These are phyloP conservation scores for Onychomys arenicola DNA, from an alignment of 2,797 vertebrate species.

Conservation along the genomic window DNA sequence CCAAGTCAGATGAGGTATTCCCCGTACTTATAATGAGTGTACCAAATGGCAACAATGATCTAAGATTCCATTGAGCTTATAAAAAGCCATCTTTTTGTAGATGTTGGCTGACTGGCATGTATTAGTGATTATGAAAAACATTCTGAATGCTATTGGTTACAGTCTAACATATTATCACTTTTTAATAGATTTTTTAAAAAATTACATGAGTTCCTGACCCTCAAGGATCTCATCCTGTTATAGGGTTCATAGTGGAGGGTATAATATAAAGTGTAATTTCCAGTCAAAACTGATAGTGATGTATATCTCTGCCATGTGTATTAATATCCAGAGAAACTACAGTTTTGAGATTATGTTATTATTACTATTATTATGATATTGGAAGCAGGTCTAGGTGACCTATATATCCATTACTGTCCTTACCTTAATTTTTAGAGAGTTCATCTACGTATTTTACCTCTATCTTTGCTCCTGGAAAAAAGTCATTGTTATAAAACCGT, in stretches of 20 bases:
- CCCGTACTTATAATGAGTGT: neutral
- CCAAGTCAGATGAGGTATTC: neutral
- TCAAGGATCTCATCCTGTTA: neutral
- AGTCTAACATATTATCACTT: neutral
- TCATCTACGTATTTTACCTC: neutral
- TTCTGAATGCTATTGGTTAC: neutral
- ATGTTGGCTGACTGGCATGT: neutral
- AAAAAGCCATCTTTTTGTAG: neutral
- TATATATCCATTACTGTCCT: slow-evolving; percentile 61
- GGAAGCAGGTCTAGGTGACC: slow-evolving; percentile 71
- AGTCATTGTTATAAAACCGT: slow-evolving; percentile 52
- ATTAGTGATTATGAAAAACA: neutral
- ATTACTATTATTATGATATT: slow-evolving; percentile 19
- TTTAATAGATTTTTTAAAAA: neutral
- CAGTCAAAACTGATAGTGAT: slow-evolving; percentile 46
- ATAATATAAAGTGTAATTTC: neutral
- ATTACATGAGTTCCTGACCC: neutral
- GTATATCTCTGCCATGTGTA: slow-evolving; percentile 65
- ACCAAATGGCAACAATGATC: too few relatives aligned
- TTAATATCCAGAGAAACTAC: slow-evolving; percentile 61
- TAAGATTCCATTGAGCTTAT: neutral
- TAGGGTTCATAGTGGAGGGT: neutral
- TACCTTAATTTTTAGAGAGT: slow-evolving; percentile 29
- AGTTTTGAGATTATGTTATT: neutral
- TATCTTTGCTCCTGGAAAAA: slow-evolving; percentile 5